Base-by-base conservation (phyloP, 2,888 invertebrate genomes). In the Coremacera marginata region DNA sequence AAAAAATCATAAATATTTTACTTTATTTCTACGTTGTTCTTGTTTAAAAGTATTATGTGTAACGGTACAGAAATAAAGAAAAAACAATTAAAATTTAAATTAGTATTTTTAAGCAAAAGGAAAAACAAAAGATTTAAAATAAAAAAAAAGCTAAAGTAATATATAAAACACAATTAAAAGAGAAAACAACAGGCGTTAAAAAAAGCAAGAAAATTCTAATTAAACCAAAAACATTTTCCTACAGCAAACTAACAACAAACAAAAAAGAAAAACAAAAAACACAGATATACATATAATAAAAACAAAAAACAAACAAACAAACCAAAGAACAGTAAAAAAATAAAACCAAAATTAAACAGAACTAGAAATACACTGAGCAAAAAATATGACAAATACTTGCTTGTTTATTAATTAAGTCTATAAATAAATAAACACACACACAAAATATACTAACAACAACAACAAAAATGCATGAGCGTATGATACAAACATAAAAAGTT, bases 1-100 rank as follows among this genome's bases (percentile, higher is more conserved):
- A 80, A 77, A 37, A 78, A 77, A 81, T 71, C 52, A 78, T 79
- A 76, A 80, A 81, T 80, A 81, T 77, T 83, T 83, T 84, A 83
- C 84, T 83, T 84, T 84, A 82, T 81, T 83, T 83, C 83, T 84
- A 83, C 82, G 83, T 86, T 86, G 86, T 86, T 86, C 85, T 87
- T 86, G 86, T 87, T 86, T 85, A 84, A 84, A 83, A 82, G 49
- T 74, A 74, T 67, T 67, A 52, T 55, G 67, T 74, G 74, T 74
- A 74, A 67, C 55, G 67, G 31, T 74, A 67, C 65, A 63, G n/a
- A 63, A 27, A 25, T 65, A 44, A 70, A 71, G 68, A 76, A 77
- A 31, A 3, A 31, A 31, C 3, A 70, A 75, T 78, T 76, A 74
- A 78, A 78, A 78, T 70, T 74, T 73, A 74, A 79, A 70, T 72